A percentile compares a stretch with the other conserved stretches of the same genome.
Evolutionary conservation across 2,797 vertebrate genomes (phyloP).

Genomic region (Taenioides sp.): DNA sequence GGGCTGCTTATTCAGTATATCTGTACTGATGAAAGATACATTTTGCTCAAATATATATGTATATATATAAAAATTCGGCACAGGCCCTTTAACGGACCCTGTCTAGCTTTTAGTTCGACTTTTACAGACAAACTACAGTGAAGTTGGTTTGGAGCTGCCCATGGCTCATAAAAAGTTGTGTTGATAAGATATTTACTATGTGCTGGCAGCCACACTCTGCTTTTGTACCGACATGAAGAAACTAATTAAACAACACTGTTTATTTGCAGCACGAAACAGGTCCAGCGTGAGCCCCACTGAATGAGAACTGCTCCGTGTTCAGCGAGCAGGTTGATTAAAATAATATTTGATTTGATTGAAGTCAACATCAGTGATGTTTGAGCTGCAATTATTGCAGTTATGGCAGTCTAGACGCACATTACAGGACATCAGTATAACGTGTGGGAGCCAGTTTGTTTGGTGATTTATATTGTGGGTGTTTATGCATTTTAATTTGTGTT

Average conservation of each 20-base stretch:
- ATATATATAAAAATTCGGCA: too few relatives aligned
- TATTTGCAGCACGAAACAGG: slow-evolving; percentile 7
- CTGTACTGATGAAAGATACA: too few relatives aligned
- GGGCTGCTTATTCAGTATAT: too few relatives aligned
- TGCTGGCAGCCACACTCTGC: slow-evolving; percentile 6
- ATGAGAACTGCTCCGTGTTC: slow-evolving; percentile 8
- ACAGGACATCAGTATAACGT: slow-evolving; percentile 7
- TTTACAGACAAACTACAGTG: not conserved
- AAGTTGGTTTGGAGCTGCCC: not conserved
- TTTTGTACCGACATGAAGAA: slow-evolving; percentile 18
- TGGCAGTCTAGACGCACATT: slow-evolving; percentile 11
- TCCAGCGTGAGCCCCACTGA: not conserved
- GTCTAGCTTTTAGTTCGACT: not conserved
- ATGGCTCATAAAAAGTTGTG: slow-evolving; percentile 6
- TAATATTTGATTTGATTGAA: slow-evolving; percentile 9
- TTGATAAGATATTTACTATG: slow-evolving; percentile 12
- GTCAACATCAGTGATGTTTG: slow-evolving; percentile 13
- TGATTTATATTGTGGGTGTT: slow-evolving; percentile 22
- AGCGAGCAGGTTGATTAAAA: slow-evolving; percentile 17
- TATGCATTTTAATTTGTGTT: slow-evolving; percentile 28
- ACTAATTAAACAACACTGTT: slow-evolving; percentile 13
- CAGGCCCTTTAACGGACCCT: not conserved
- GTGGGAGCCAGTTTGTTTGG: slow-evolving; percentile 9
- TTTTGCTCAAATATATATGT: too few relatives aligned
- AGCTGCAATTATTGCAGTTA: slow-evolving; percentile 15